phyloP scores from a whole-genome alignment of 2,113 vertebrate genomes.

The Platysternon megacephalum region DNA sequence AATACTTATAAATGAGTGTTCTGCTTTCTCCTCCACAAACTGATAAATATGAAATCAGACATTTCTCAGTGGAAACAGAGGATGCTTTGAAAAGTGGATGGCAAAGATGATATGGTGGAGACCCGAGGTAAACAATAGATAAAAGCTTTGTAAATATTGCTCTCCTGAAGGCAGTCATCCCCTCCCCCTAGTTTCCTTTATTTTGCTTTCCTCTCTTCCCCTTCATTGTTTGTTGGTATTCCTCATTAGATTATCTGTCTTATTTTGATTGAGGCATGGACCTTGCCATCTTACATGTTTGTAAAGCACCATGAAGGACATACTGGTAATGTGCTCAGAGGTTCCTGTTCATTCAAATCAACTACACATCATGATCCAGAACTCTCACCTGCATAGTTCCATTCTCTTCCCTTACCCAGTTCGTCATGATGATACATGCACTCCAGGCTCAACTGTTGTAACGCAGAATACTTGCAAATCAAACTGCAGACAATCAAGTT shows the following conservation, averaged over 20 bases:
- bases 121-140: background rate
- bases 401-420: background rate
- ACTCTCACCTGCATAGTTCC: rapidly evolving
- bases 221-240: background rate
- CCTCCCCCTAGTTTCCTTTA: background rate
- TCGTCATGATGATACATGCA: background rate
- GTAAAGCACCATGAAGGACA: background rate
- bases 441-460: background rate
- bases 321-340: background rate
- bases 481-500: background rate
- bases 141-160: background rate
- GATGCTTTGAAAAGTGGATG: background rate
- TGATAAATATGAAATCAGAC: background rate
- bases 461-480: background rate
- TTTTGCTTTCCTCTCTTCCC: background rate
- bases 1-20: background rate
- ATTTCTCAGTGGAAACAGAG: background rate
- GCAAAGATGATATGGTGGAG: background rate
- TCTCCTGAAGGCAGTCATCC: background rate
- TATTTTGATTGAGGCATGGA: background rate
- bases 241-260: background rate
- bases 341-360: background rate
- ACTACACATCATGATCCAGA: background rate
- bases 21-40: background rate
- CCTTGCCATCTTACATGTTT: background rate